A percentile compares a stretch with the other conserved stretches of the same genome.
These are phyloP conservation scores for Brachirus orientalis DNA, from an alignment of 2,113 vertebrate genomes.

Conservation along the genomic window DNA sequence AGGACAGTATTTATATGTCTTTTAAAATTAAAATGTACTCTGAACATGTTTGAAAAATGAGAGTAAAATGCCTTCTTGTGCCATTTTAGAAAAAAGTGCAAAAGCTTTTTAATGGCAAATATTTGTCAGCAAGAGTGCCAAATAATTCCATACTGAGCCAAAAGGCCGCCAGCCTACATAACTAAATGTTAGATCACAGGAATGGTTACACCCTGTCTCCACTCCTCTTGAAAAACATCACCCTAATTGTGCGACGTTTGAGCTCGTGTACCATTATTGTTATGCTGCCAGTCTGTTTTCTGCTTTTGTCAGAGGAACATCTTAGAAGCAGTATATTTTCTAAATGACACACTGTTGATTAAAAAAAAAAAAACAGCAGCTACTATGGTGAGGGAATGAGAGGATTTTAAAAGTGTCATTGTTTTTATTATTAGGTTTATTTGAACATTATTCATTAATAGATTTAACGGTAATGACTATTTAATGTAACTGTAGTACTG, in stretches of 20 bases:
- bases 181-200: constrained; percentile 72
- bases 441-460: constrained; percentile 80
- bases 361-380: constrained; percentile 70
- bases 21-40: constrained; percentile 55
- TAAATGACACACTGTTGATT: constrained; percentile 72
- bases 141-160: constrained; percentile 81
- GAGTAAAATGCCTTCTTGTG: constrained; percentile 70
- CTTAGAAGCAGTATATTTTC: constrained; percentile 76
- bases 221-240: constrained; percentile 70
- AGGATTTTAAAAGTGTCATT: constrained; percentile 78
- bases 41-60: constrained; percentile 49
- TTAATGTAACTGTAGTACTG: constrained; percentile 85
- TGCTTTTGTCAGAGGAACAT: constrained; percentile 76
- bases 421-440: constrained; percentile 76
- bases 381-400: constrained; percentile 73
- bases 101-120: constrained; percentile 71
- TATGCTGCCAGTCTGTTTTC: constrained; percentile 84
- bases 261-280: constrained; percentile 73
- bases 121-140: constrained; percentile 77
- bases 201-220: constrained; percentile 64
- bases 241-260: constrained; percentile 63
- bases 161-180: constrained; percentile 77
- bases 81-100: constrained; percentile 66
- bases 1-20: constrained; percentile 70
- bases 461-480: constrained; percentile 83